Conservation (phyloP, 1,140 invertebrate species). For the Cydia fagiglandana region DNA sequence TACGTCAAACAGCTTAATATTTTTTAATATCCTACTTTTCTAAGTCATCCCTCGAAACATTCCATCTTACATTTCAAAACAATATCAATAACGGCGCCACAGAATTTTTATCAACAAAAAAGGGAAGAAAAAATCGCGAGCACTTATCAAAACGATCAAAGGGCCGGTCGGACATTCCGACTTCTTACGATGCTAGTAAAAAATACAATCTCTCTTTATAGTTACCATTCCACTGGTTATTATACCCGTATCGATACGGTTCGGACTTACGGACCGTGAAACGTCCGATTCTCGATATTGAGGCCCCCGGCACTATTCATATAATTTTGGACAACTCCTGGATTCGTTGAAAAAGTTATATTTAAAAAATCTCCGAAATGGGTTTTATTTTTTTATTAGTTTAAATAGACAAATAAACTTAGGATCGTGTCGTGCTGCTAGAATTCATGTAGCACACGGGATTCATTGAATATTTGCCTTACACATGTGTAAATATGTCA, state of each 20-base stretch:
- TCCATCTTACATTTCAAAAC: conserved; percentile 49
- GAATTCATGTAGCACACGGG: no score
- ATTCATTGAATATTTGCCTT: no score
- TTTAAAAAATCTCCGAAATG: background rate
- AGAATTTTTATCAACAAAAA: conserved; percentile 58
- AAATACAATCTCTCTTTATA: conserved; percentile 79
- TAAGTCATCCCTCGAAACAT: conserved; percentile 43
- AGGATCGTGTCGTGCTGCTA: no score
- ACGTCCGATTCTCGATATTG: conserved; percentile 65
- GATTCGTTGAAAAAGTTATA: conserved; percentile 21
- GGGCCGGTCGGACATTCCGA: conserved; percentile 74
- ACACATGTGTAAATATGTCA: no score
- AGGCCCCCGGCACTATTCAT: conserved; percentile 49
- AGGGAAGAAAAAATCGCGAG: conserved; percentile 63
- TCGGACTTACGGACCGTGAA: conserved; percentile 74
- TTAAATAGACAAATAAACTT: background rate
- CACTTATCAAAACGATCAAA: conserved; percentile 77
- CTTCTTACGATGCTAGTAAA: conserved; percentile 78
- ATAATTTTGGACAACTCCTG: conserved; percentile 48
- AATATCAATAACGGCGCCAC: conserved; percentile 55
- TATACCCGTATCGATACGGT: conserved; percentile 75
- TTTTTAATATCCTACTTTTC: conserved; percentile 2
- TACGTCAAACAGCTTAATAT: background rate
- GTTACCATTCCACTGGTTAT: conserved; percentile 78
- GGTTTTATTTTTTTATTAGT: background rate